Evolutionary conservation across 2,888 invertebrate species (phyloP), one percentile per base, ranked within the genome.

Genomic region (Hypomecis punctinalis): DNA sequence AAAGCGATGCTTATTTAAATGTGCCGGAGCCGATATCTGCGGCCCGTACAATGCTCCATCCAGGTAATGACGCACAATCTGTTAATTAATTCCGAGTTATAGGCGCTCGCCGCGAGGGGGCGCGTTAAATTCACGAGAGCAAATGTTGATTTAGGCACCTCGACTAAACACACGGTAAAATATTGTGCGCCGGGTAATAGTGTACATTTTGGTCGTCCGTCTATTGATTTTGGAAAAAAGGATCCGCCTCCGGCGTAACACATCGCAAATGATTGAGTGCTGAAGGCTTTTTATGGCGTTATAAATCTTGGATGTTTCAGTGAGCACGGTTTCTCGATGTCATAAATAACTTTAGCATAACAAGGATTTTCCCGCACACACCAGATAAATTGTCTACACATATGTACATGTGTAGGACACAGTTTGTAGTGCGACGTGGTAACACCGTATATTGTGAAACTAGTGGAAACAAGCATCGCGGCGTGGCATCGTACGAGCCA

Each of bases 121-220:
- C 37, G 46, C 49, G 54, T 66, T 48, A 58, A 54, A 61, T 66
- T 64, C 62, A 59, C 54, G 48, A 40, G 46, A 64, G 56, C 63
- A 65, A 70, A 68, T 70, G 68, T 72, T 72, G 69, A 65, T 68
- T 72, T 70, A 72, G 71, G 72, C 47, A 66, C 61, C 36, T 57
- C 11, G 61, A 51, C 63, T 64, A 63, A 68, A 54, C 62, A 64
- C 59, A 61, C 67, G 59, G 35, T 61, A 61, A 62, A 61, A 68
- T 64, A 65, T 66, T 66, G 57, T 57, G 57, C 61, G 57, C 9
- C 7, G 45, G 54, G 63, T 63, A 63, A 63, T 63, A 63, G 51
- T 47, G 54, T 61, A 67, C 61, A 56, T 60, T 59, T 52, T 52
- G 64, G 46, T 53, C 53, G 45, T 56, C 52, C 52, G 52, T 61